Evolutionary conservation across 2,888 invertebrate species (phyloP).

Genomic region (Embidobia sp.): DNA sequence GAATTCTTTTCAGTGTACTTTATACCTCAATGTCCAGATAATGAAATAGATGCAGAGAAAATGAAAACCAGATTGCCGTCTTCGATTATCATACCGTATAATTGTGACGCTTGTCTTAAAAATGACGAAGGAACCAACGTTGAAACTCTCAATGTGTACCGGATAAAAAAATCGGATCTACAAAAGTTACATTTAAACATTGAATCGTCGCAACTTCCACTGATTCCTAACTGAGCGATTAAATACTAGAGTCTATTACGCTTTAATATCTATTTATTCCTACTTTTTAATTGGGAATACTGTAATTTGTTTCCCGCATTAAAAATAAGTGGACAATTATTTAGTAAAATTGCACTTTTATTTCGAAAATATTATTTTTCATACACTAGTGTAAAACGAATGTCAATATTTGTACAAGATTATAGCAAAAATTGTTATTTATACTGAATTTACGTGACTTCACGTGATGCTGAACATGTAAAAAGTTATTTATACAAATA

Average conservation of each 20-base stretch:
- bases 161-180: slow-evolving; percentile 47
- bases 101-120: slow-evolving; percentile 28
- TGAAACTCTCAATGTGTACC: slow-evolving; percentile 44
- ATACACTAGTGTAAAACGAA: too few relatives aligned
- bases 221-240: slow-evolving; percentile 48
- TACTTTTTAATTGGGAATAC: slow-evolving; percentile 1
- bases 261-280: slow-evolving; percentile 32
- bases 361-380: too few relatives aligned
- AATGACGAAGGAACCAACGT: slow-evolving; percentile 19
- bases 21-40: slow-evolving; percentile 38
- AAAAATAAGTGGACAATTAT: too few relatives aligned
- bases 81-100: slow-evolving; percentile 41
- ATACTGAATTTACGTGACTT: too few relatives aligned
- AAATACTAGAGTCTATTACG: slow-evolving; percentile 20
- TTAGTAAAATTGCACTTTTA: too few relatives aligned
- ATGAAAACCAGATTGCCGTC: slow-evolving; percentile 36
- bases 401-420: too few relatives aligned
- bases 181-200: slow-evolving; percentile 32
- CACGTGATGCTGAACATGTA: too few relatives aligned
- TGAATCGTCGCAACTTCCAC: slow-evolving; percentile 26
- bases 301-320: slow-evolving; percentile 14
- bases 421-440: too few relatives aligned
- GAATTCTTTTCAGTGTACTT: slow-evolving; percentile 38
- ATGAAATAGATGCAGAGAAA: slow-evolving; percentile 34
- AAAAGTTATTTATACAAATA: slow-evolving; percentile 29